Evolutionary conservation across 2,113 vertebrate species (phyloP), one percentile per base, ranked within the genome.

Genomic region (Erythrolamprus reginae): DNA sequence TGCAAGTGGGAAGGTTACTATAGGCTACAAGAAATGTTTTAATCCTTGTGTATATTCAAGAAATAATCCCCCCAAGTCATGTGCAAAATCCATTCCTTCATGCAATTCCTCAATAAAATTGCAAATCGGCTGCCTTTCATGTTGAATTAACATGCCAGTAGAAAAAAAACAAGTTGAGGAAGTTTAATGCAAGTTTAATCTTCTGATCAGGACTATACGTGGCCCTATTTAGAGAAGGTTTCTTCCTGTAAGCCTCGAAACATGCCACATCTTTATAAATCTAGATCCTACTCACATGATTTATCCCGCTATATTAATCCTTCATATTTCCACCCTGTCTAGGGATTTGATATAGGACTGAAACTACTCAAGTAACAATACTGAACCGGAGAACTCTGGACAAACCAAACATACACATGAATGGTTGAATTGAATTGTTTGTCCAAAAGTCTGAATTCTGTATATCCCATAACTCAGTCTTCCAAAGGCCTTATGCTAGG

Each of bases 401-500:
- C 55, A 48, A 56, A 55, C 28, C 24, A 4, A 21, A 84, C 28
- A 51, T 28, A 87, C 26, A 24, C 86, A 48, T n/a, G n/a, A n/a
- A n/a, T n/a, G n/a, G n/a, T n/a, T n/a, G n/a, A n/a, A 13, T 50
- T 51, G 8, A 52, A 9, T 47, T 88, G 24, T 38, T 65, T 89
- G 28, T 50, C 5, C 82, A 89, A 38, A 89, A 12, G 47, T 53
- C 6, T 26, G 58, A 3, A 77, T 77, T 50, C 52, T 38, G 1
- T 13, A 21, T 42, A 26, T 53, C 90, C 87, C 56, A 38, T 84
- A 84, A 47, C 89, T 38, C 45, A 90, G 56, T 87, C 50, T 89
- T 89, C 50, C 50, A 58, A 89, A 83, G 48, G 86, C 33, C 92
- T 86, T 65, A 85, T 94, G 84, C 58, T 91, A 77, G 19, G 87